Base-by-base conservation (phyloP, 2,888 invertebrate genomes). In the Abrostola tripartita region DNA sequence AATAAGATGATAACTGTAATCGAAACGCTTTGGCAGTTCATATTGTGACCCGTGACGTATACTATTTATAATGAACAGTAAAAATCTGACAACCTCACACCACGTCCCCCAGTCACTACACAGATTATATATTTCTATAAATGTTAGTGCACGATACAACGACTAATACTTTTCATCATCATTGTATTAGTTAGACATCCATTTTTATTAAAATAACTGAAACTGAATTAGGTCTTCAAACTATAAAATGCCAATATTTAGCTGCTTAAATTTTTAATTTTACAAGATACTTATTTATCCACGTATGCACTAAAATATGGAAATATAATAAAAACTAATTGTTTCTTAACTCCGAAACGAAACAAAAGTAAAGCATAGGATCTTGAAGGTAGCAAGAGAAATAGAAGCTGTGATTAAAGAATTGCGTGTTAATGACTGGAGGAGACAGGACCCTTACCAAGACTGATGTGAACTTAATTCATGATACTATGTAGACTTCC, bases 21-120 rank as follows among this genome's bases (percentile, higher is more conserved):
- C 68, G 76, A 81, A 68, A 78, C 70, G 70, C 69, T 76, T 76
- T 71, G 66, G 77, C 68, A 71, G 56, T 74, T 65, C 49, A 66
- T 53, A 47, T 81, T 79, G 81, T 81, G 79, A 81, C 79, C 79
- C 76, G 58, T 68, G 67, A 62, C 60, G 56, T 67, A 63, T 47
- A 53, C 12, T 11, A 35, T 49, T 14, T 62, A 52, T 51, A 67
- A 64, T 36, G 55, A 62, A 61, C 62, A 59, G 41, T 62, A 65
- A 66, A 52, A 56, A 69, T 74, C 65, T 64, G 67, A 73, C 68
- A 68, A 77, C 92, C 91, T 91, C 90, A 91, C 90, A 91, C 92
- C 92, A 90, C 90, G 66, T 87, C 92, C 91, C 85, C 91, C 93
- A 91, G 92, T 90, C 92, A 92, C 83, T 83, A 85, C 75, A 78